phyloP scores from a whole-genome alignment of 2,113 vertebrate species.

The Salvelinus alpinus region DNA sequence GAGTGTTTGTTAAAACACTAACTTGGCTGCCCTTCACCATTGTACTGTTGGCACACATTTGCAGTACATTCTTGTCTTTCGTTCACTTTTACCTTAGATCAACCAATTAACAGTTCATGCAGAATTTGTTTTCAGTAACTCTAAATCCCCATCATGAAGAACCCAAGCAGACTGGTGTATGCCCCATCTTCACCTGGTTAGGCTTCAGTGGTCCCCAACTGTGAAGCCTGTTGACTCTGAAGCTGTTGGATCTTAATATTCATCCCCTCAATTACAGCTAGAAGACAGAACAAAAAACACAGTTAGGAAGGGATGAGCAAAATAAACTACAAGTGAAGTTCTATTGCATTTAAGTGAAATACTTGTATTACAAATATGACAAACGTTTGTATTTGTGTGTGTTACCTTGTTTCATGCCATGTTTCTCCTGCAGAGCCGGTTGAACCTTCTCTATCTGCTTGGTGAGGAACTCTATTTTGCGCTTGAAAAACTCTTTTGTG shows the following conservation, averaged over 20 bases:
- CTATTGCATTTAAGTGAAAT: background rate
- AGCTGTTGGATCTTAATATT: conserved; percentile 92
- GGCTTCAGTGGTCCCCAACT: conserved; percentile 80
- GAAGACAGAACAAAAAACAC: conserved; percentile 34
- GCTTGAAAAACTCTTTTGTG: conserved; percentile 87
- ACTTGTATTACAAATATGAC: no score
- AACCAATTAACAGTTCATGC: no score
- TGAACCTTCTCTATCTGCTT: conserved; percentile 96
- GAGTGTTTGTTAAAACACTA: no score
- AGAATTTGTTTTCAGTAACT: no score
- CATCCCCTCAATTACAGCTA: conserved; percentile 91
- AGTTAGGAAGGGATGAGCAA: background rate
- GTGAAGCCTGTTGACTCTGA: conserved; percentile 79
- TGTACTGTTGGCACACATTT: background rate
- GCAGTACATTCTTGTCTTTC: background rate
- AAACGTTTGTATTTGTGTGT: background rate
- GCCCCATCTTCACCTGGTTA: conserved; percentile 46
- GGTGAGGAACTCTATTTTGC: conserved; percentile 91
- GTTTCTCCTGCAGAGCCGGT: conserved; percentile 89
- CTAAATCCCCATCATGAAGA: no score
- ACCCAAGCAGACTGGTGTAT: background rate
- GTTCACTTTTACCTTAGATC: no score
- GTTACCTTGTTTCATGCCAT: conserved; percentile 88
- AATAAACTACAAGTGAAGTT: background rate
- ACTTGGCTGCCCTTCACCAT: no score